Conservation (phyloP, 1,140 invertebrate species). For the Ceratina australensis region DNA sequence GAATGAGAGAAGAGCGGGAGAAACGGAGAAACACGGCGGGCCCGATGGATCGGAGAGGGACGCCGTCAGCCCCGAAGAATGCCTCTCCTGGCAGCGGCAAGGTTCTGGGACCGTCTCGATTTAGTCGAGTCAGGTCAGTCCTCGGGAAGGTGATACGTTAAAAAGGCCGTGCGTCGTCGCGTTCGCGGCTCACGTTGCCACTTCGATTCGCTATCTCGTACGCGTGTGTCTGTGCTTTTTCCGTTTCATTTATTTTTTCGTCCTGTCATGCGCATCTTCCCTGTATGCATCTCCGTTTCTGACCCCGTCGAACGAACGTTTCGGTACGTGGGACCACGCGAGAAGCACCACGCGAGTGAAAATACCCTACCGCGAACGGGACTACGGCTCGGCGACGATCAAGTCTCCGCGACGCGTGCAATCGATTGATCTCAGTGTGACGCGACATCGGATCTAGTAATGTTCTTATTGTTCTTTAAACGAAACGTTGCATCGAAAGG, state of each 20-base stretch:
- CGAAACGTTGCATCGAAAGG: neutral
- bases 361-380: slow-evolving; percentile 16
- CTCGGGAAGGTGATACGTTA: slow-evolving; percentile 70
- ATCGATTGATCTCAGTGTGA: neutral
- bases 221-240: slow-evolving; percentile 23
- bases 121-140: slow-evolving; percentile 78
- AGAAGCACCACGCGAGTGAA: slow-evolving; percentile 26
- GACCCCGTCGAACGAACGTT: slow-evolving; percentile 8
- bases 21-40: slow-evolving; percentile 66
- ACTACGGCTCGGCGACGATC: slow-evolving; percentile 7
- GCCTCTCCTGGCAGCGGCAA: slow-evolving; percentile 64
- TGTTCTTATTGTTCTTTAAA: neutral
- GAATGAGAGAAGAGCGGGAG: slow-evolving; percentile 41
- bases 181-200: slow-evolving; percentile 42
- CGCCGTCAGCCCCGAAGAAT: slow-evolving; percentile 76
- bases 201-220: slow-evolving; percentile 9
- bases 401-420: neutral
- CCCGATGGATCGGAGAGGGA: slow-evolving; percentile 76
- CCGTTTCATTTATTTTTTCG: neutral
- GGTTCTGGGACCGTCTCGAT: slow-evolving; percentile 69
- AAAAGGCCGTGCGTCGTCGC: slow-evolving; percentile 49
- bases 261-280: neutral
- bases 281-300: neutral
- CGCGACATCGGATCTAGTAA: neutral
- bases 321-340: slow-evolving; percentile 16